These are phyloP conservation scores for Stichodactyla mertensii DNA, from an alignment of 64 coral and sea anemone species.

Conservation along the genomic window DNA sequence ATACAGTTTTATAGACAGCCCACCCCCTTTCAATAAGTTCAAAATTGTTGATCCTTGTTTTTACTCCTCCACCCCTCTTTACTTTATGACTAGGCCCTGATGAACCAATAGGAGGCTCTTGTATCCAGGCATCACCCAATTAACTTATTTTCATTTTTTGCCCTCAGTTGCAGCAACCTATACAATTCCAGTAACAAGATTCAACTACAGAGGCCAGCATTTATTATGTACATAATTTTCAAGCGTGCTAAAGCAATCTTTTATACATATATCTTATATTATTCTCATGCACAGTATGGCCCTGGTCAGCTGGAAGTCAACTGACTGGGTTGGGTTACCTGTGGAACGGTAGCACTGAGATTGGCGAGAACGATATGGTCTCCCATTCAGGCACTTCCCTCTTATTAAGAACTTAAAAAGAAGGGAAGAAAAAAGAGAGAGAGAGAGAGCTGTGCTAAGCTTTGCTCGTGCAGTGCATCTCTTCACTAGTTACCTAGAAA, in stretches of 20 bases:
- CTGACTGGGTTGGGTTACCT: not conserved
- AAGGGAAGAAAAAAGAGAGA: not conserved
- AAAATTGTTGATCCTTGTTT: too few relatives aligned
- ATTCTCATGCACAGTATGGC: not conserved
- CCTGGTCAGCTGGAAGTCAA: not conserved
- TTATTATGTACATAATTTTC: constrained; percentile 1
- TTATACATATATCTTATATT: not conserved
- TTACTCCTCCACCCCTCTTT: not conserved
- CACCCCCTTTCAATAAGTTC: too few relatives aligned
- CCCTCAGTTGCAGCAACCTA: constrained; percentile 46
- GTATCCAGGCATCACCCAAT: not conserved
- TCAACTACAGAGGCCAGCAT: not conserved
- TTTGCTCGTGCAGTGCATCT: too few relatives aligned
- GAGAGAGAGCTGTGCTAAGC: too few relatives aligned
- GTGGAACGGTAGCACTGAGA: not conserved
- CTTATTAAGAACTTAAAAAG: not conserved
- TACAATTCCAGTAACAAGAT: constrained; percentile 43
- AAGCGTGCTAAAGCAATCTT: not conserved
- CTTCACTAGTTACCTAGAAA: not conserved
- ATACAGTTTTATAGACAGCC: too few relatives aligned
- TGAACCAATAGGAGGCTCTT: not conserved
- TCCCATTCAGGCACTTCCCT: not conserved
- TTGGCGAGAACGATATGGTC: not conserved
- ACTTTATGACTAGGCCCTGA: not conserved
- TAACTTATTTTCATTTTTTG: not conserved